Evolutionary conservation across 2,113 vertebrate genomes (phyloP), one percentile per base, ranked within the genome.

Genomic region (Ceratotherium simum): DNA sequence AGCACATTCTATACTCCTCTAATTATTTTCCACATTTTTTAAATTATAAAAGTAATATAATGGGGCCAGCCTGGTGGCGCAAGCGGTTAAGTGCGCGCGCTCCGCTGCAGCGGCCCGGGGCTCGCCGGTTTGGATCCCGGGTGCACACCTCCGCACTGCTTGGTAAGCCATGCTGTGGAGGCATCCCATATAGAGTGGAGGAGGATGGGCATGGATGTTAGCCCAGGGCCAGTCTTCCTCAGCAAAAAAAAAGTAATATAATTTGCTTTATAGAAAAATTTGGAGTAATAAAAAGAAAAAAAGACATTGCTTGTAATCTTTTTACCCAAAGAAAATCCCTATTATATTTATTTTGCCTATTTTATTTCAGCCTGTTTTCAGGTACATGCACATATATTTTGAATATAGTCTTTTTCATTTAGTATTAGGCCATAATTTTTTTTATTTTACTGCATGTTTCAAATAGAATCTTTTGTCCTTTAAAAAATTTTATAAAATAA

Each of bases 31-130:
- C 86, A 58, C 11, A 36, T 29, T 83, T 70, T 82, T 90, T 48
- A 86, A 62, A 46, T 78, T 70, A 56, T 48, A 51, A 78, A 87
- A 88, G 90, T 80, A 73, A 73, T 86, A 83, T 56, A 60, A 89
- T 75, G 48, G 48, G 48, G 48, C 48, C 10, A 11, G 48, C 48
- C 48, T 13, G 12, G 8, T 51, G 11, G 11, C 12, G 48, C 48
- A 51, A 42, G 48, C 10, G 12, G 48, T 51, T 51, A 51, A 51
- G 12, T 51, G 9, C 12, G 48, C 48, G 12, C 48, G 9, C 12
- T 51, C 48, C 2, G 48, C 48, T 51, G 9, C 48, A 13, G 48
- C 48, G 48, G 48, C 48, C 48, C 48, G 10, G 48, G 48, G 48
- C 12, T 51, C 12, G 48, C 48, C 48, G 12, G 48, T 51, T 51